A percentile compares a stretch with the other conserved stretches of the same genome.
phyloP scores from a whole-genome alignment of 2,113 vertebrate genomes.

The Eleginops maclovinus region DNA sequence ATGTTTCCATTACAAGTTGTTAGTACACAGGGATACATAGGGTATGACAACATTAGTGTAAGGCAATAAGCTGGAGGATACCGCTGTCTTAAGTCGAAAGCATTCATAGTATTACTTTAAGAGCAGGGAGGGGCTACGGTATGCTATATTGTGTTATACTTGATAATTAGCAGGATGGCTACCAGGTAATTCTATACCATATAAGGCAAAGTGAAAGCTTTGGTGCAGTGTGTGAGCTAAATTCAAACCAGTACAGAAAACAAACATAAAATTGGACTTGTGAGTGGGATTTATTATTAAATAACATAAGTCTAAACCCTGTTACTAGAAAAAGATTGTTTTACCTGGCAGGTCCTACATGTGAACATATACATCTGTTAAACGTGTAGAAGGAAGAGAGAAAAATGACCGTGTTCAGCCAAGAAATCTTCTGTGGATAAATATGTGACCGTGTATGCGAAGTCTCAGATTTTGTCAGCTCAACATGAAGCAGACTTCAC shows the following conservation, averaged over 20 bases:
- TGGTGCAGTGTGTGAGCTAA: neutral
- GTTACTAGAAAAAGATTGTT: neutral
- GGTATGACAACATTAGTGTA: neutral
- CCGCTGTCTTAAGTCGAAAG: slow-evolving; percentile 4
- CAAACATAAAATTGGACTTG: neutral
- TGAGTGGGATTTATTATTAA: slow-evolving; percentile 1
- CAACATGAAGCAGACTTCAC: slow-evolving; percentile 30
- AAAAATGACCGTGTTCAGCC: neutral
- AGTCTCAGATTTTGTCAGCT: slow-evolving; percentile 7
- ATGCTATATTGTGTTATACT: neutral
- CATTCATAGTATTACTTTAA: neutral
- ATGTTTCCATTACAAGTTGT: slow-evolving; percentile 12
- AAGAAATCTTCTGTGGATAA: slow-evolving; percentile 19
- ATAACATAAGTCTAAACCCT: neutral
- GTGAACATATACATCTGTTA: neutral
- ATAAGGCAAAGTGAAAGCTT: neutral
- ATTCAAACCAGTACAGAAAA: neutral
- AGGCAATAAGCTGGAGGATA: neutral
- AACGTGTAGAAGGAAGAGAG: neutral
- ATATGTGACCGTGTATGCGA: slow-evolving; percentile 2
- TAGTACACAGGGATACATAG: neutral
- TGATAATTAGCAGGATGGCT: neutral
- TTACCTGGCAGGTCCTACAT: neutral
- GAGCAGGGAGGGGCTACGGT: neutral
- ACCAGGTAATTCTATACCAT: neutral